Conservation (phyloP, 2,797 vertebrate species). For the Otolemur crassicaudatus region DNA sequence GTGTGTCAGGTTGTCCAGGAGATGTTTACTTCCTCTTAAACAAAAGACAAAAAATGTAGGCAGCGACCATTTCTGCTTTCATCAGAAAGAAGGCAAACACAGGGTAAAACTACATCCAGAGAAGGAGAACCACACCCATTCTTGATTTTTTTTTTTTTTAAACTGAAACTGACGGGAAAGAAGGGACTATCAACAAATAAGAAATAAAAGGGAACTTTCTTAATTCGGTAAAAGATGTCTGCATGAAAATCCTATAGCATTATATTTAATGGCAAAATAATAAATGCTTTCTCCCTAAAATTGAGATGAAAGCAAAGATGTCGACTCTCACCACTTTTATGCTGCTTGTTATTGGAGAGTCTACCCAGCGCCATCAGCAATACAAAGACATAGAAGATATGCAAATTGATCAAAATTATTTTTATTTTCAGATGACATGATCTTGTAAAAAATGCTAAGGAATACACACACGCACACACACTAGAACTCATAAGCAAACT, state of each 20-base stretch:
- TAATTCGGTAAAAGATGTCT: background rate
- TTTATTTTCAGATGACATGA: background rate
- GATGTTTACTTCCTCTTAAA: background rate
- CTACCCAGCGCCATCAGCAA: background rate
- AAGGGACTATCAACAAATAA: background rate
- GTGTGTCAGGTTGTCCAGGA: accelerated
- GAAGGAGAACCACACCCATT: background rate
- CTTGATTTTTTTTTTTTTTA: background rate
- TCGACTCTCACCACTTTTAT: background rate
- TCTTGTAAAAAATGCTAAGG: background rate
- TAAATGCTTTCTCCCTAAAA: background rate
- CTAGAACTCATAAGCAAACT: background rate
- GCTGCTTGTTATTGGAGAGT: background rate
- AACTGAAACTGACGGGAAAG: background rate
- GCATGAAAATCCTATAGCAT: background rate
- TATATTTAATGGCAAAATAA: background rate
- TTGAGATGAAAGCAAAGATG: background rate
- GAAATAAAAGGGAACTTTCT: background rate
- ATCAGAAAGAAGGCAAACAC: background rate
- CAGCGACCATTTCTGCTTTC: background rate
- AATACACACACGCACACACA: background rate
- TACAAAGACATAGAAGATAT: background rate
- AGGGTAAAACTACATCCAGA: background rate
- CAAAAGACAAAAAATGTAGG: background rate
- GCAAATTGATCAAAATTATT: background rate